Conservation (phyloP, 2,113 vertebrate species). For the Patagioenas fasciata region DNA sequence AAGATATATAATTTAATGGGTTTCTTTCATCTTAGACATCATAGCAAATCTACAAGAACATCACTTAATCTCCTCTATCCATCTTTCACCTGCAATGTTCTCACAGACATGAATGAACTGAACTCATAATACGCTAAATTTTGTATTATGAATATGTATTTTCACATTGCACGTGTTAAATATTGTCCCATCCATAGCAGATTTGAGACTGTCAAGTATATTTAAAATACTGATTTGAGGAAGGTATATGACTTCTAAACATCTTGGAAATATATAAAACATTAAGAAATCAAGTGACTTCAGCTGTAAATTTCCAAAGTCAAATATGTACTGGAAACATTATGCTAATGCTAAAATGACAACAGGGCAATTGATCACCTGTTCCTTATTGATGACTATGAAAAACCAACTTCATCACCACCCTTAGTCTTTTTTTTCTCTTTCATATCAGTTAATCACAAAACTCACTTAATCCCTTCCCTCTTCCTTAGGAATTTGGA, state of each 20-base stretch:
- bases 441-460: not conserved
- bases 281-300: slow-evolving; percentile 53
- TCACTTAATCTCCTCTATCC: slow-evolving; percentile 72
- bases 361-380: not conserved
- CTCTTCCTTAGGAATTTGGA: not conserved
- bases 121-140: slow-evolving; percentile 58
- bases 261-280: slow-evolving; percentile 57
- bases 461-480: not conserved
- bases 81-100: slow-evolving; percentile 61
- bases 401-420: not conserved
- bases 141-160: slow-evolving; percentile 60
- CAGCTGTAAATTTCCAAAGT: slow-evolving; percentile 57
- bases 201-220: slow-evolving; percentile 47
- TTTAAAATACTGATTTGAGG: slow-evolving; percentile 40
- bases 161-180: slow-evolving; percentile 49
- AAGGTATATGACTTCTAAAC: slow-evolving; percentile 6
- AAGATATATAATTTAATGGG: slow-evolving; percentile 76
- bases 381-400: not conserved
- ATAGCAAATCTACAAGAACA: slow-evolving; percentile 69
- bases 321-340: slow-evolving; percentile 34
- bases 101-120: slow-evolving; percentile 58
- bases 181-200: slow-evolving; percentile 9
- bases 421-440: not conserved
- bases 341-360: slow-evolving; percentile 54
- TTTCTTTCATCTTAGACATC: slow-evolving; percentile 75